These are phyloP conservation scores for Isurus oxyrinchus DNA, from an alignment of 2,113 vertebrate genomes.

Conservation along the genomic window DNA sequence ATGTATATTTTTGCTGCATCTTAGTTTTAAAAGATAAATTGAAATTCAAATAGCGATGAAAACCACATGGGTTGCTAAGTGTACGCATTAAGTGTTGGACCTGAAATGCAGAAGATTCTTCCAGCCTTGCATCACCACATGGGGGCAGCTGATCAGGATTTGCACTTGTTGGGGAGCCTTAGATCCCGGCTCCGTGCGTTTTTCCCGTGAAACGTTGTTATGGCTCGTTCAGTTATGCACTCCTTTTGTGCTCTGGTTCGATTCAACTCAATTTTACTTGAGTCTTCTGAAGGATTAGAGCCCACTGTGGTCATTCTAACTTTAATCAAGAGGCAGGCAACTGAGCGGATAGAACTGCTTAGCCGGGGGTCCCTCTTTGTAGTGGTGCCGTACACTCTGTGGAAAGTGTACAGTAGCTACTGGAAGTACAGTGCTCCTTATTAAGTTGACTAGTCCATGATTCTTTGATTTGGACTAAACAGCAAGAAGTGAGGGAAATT, in stretches of 20 bases:
- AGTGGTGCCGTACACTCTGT: neutral
- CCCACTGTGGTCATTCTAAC: neutral
- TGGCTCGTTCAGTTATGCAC: constrained; percentile 15
- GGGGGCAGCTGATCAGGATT: constrained; percentile 31
- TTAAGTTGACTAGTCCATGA: neutral
- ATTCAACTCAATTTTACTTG: constrained; percentile 27
- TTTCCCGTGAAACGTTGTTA: neutral
- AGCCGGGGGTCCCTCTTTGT: neutral
- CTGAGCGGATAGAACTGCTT: neutral
- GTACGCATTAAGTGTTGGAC: neutral
- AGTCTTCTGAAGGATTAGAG: neutral
- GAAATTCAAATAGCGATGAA: neutral
- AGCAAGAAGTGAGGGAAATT: neutral
- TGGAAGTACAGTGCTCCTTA: neutral
- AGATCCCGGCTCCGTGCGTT: neutral
- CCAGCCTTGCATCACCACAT: constrained; percentile 22
- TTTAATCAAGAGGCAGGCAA: neutral
- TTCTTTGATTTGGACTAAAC: constrained; percentile 12
- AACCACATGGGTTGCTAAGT: neutral
- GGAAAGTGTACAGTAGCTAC: neutral
- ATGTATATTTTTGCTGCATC: neutral
- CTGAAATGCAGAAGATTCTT: neutral
- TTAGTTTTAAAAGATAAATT: neutral
- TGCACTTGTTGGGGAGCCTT: neutral
- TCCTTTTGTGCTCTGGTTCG: neutral